Evolutionary conservation across 2,888 invertebrate genomes (phyloP), one percentile per base, ranked within the genome.

Genomic region (Nyleta sp.): DNA sequence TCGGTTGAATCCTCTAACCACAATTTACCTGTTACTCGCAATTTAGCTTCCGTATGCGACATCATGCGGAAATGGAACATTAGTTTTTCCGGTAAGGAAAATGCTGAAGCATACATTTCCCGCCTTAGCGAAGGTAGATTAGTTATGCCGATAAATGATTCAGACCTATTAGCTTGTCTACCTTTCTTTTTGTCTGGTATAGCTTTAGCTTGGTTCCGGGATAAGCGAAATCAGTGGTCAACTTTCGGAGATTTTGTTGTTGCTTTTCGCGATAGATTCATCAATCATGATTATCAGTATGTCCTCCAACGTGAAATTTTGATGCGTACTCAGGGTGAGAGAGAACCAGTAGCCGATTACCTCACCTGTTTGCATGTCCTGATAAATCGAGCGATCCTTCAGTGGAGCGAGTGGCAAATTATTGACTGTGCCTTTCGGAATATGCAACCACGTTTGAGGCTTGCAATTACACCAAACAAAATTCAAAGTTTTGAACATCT

Each of bases 151-250:
- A 17, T 42, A 17, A 10, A 42, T 42, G 42, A 42, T 42, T 1
- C 3, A 4, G 42, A 5, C 17, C 6, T 42, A 10, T 17, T 42
- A 17, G 15, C 18, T 2, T 42, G 42, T 42, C 10, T 53, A 17
- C 53, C 53, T 11, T 53, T 53, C 20, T 53, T 53, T 11, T 35
- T 53, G 15, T 53, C 53, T 0, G 33, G 35, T 8, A 17, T 33
- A 1, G 35, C 53, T 2, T 8, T 53, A 0, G 35, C 53, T 18
- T 53, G 53, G 35, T 53, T 33, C 8, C 8, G 53, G 6, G 53
- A 53, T 18, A 7, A 10, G 2, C 8, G 20, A 11, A n/a, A 35
- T 35, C 18, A 15, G 15, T 50, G 28, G 31, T 8, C 17, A 6
- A 15, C 18, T 0, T 53, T 53, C 33, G 33, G 10, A 0, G 7